Conservation (phyloP, 2,797 vertebrate species). For the Macroramphosus scolopax region DNA sequence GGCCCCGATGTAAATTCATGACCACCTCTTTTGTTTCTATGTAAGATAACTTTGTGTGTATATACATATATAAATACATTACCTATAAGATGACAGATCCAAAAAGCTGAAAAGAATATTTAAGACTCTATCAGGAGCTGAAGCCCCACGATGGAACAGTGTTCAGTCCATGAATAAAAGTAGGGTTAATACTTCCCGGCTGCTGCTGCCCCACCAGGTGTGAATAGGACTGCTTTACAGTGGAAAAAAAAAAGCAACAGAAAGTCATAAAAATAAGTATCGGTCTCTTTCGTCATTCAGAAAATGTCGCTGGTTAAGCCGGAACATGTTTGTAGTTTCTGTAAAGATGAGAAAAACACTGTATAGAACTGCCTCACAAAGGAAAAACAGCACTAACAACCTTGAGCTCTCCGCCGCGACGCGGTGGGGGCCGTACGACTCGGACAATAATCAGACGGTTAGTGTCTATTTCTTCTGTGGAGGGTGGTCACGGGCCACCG, state of each 20-base stretch:
- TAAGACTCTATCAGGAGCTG: conserved; percentile 50
- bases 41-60: conserved; percentile 76
- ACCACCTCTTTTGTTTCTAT: conserved; percentile 71
- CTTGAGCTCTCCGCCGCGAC: conserved; percentile 36
- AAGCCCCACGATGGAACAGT: conserved; percentile 39
- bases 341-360: conserved; percentile 66
- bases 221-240: conserved; percentile 47
- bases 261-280: conserved; percentile 46
- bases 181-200: too few species aligned
- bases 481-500: conserved; percentile 40
- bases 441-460: conserved; percentile 40
- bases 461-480: conserved; percentile 37
- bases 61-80: conserved; percentile 79
- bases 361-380: conserved; percentile 68
- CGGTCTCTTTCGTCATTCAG: conserved; percentile 51
- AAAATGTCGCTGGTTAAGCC: conserved; percentile 43
- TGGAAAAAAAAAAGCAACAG: conserved; percentile 38
- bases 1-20: conserved; percentile 77
- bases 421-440: conserved; percentile 30
- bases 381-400: too few species aligned
- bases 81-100: conserved; percentile 62
- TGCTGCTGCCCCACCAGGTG: too few species aligned
- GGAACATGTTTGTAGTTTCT: conserved; percentile 47
- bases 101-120: conserved; percentile 80
- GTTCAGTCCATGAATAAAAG: conserved; percentile 42